Conservation (phyloP, 2,888 invertebrate species). For the Entomobrya proxima region DNA sequence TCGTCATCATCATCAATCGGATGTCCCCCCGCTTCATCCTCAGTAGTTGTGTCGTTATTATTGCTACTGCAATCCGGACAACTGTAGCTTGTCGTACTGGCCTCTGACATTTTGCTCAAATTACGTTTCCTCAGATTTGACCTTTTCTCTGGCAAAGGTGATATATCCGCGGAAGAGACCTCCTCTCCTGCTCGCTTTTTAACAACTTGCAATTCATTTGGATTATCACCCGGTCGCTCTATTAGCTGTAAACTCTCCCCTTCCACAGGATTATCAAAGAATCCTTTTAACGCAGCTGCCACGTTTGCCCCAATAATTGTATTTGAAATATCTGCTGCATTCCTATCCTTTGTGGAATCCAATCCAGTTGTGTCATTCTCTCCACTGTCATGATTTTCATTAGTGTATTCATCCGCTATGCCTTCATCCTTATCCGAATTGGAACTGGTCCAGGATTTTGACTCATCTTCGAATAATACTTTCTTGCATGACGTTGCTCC, state of each 20-base stretch:
- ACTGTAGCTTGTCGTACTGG: constrained; percentile 72
- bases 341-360: background rate
- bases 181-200: constrained; percentile 21
- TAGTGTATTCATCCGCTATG: constrained; percentile 74
- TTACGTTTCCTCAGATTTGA: constrained; percentile 73
- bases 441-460: constrained; percentile 74
- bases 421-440: constrained; percentile 75
- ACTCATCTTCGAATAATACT: constrained; percentile 75
- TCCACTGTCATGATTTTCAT: constrained; percentile 69
- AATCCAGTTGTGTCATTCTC: constrained; percentile 53
- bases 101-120: constrained; percentile 73
- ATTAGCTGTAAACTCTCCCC: too few species aligned
- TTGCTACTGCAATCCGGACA: constrained; percentile 75
- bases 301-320: constrained; percentile 72
- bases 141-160: constrained; percentile 48
- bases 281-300: constrained; percentile 67
- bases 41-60: constrained; percentile 73
- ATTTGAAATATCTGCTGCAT: constrained; percentile 35
- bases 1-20: constrained; percentile 73
- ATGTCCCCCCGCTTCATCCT: constrained; percentile 69
- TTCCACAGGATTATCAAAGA: constrained; percentile 61
- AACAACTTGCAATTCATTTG: constrained; percentile 24
- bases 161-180: constrained; percentile 36
- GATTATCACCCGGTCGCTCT: too few species aligned
- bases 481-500: constrained; percentile 69